Base-by-base conservation (phyloP, 2,888 invertebrate genomes). In the Cheilosia urbana region DNA sequence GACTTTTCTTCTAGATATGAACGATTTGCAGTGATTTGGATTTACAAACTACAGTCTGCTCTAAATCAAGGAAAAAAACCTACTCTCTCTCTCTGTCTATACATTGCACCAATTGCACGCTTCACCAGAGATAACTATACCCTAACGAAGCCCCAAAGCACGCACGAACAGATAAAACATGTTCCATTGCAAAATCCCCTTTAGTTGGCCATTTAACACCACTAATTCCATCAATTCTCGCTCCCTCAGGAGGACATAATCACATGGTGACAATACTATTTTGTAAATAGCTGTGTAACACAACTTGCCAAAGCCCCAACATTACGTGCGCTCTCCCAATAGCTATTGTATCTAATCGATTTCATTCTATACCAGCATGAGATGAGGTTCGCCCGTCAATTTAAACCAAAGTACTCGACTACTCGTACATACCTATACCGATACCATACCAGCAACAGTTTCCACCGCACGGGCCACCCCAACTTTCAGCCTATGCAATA, bases 181-280 rank as follows among this genome's bases (percentile, higher is more conserved):
- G 73, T 69, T 69, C 51, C 69, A 75, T 62, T 83, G 66, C 42
- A 62, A 51, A 79, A 55, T 73, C 68, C 62, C 45, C 37, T 47
- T 83, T 21, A 49, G 21, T 45, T 60, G 58, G 73, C 79, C 69
- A 84, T 76, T 84, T 80, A 80, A 84, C 80, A 80, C 69, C 77
- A 71, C 84, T 84, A 84, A 84, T 84, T 80, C 84, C 69, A 75
- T 73, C 79, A 75, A 84, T 79, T 75, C 84, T 55, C 51, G 58
- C 51, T 69, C 58, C 79, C 40, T 17, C 73, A 69, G 47, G 58
- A 71, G 80, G 63, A 76, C 62, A 71, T 75, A 80, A 84, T 84
- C 75, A 80, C 84, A 76, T 80, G 75, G 69, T 84, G 84, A 80
- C 80, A 80, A 76, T 84, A 76, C 75, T 65, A 69, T 78, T 75